Evolutionary conservation across 2,113 vertebrate species (phyloP).

Genomic region (Mystacornis crossleyi): DNA sequence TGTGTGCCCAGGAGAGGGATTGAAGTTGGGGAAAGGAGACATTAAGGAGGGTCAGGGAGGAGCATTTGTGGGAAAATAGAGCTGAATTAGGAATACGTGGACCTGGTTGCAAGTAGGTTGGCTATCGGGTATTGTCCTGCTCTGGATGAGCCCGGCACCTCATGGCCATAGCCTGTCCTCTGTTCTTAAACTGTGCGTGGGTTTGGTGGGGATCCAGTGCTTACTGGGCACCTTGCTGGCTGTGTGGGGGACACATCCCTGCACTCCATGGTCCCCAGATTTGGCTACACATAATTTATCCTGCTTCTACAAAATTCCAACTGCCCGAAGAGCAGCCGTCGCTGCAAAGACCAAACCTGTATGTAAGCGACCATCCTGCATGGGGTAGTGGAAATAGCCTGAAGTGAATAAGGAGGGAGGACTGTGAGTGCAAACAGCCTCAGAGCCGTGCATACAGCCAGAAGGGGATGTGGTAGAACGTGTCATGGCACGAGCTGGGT

Average conservation of each 20-base stretch:
- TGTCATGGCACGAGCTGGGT: fast-evolving
- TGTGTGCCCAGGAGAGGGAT: not conserved
- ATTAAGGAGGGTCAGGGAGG: not conserved
- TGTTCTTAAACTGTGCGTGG: not conserved
- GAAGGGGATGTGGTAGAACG: fast-evolving
- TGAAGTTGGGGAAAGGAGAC: not conserved
- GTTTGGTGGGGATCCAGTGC: not conserved
- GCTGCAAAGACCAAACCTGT: fast-evolving
- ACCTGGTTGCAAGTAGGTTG: not conserved
- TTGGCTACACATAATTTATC: not conserved
- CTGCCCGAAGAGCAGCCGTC: fast-evolving
- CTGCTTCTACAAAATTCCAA: fast-evolving
- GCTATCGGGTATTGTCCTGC: fast-evolving
- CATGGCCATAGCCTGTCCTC: not conserved
- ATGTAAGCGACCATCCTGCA: fast-evolving
- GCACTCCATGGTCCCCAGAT: fast-evolving
- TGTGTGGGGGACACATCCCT: not conserved
- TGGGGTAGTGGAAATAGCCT: not conserved
- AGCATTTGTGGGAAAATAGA: not conserved
- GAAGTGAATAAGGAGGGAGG: not conserved
- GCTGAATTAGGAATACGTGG: not conserved
- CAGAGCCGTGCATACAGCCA: fast-evolving
- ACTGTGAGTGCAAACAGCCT: not conserved
- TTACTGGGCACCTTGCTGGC: not conserved
- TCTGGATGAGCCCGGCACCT: not conserved